Percentiles rank a stretch among this genome's conserved stretches.
Conservation (phyloP, 2,888 invertebrate species). For the Unio delphinus region DNA sequence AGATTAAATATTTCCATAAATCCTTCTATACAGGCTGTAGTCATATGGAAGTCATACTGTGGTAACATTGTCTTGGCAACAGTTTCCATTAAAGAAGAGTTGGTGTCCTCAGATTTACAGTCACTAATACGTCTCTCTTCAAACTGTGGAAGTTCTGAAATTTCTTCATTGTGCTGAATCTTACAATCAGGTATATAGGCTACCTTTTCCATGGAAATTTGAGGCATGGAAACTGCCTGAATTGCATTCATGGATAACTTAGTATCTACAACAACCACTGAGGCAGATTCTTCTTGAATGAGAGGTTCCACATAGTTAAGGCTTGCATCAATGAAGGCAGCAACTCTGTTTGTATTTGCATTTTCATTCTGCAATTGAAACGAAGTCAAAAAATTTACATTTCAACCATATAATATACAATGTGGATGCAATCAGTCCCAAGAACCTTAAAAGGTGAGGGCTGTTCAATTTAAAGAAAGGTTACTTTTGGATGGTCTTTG, state of each 20-base stretch:
- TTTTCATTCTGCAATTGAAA: conserved; percentile 34
- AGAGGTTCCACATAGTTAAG: conserved; percentile 15
- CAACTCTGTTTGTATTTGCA: conserved; percentile 56
- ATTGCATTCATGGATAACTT: too few species aligned
- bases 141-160: too few species aligned
- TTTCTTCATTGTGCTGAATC: too few species aligned
- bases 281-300: too few species aligned
- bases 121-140: conserved; percentile 12
- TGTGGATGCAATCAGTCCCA: not conserved
- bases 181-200: too few species aligned
- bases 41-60: conserved; percentile 57
- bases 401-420: not conserved
- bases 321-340: conserved; percentile 60
- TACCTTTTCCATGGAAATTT: too few species aligned
- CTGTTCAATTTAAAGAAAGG: too few species aligned
- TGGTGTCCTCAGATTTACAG: conserved; percentile 13
- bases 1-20: conserved; percentile 57
- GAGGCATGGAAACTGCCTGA: too few species aligned
- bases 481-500: too few species aligned
- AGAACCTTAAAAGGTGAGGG: too few species aligned
- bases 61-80: conserved; percentile 28
- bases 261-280: too few species aligned
- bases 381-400: not conserved
- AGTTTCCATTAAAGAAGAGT: conserved; percentile 10
- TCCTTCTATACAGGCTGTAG: conserved; percentile 40